These are phyloP conservation scores for Spilarctia lutea DNA, from an alignment of 2,888 invertebrate genomes.

Conservation along the genomic window DNA sequence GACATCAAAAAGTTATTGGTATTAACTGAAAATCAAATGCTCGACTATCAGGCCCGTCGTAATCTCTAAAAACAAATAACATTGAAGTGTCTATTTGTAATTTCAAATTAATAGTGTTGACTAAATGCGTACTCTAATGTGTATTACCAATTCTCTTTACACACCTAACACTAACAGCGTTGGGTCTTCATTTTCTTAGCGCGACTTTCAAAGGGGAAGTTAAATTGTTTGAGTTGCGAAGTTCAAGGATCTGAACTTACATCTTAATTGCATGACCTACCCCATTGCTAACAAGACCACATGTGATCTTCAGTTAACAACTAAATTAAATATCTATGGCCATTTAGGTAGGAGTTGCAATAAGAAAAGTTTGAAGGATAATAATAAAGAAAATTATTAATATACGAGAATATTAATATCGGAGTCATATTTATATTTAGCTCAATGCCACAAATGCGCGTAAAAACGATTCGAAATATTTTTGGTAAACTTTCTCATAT, in stretches of 20 bases:
- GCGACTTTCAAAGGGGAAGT: conserved; percentile 26
- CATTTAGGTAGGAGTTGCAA: too few relatives aligned
- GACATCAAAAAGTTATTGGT: too few relatives aligned
- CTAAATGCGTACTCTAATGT: background rate
- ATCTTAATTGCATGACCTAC: background rate
- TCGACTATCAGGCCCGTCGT: too few relatives aligned
- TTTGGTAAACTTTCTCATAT: background rate
- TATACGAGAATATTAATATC: background rate
- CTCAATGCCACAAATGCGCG: background rate
- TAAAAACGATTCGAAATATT: background rate
- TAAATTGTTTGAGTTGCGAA: conserved; percentile 27
- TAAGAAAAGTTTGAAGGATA: too few relatives aligned
- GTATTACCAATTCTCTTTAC: background rate
- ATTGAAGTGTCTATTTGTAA: too few relatives aligned
- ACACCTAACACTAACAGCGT: background rate
- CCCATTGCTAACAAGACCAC: background rate
- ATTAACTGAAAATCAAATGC: too few relatives aligned
- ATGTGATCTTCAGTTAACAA: background rate
- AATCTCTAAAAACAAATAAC: too few relatives aligned
- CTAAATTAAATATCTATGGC: background rate
- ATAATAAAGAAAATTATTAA: too few relatives aligned
- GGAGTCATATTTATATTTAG: background rate
- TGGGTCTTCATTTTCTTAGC: conserved; percentile 26
- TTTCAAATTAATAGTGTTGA: too few relatives aligned
- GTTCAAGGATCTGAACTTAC: background rate